A percentile compares a stretch with the other conserved stretches of the same genome.
Conservation (phyloP, 2,888 invertebrate genomes). For the Podotricha telesiphe region DNA sequence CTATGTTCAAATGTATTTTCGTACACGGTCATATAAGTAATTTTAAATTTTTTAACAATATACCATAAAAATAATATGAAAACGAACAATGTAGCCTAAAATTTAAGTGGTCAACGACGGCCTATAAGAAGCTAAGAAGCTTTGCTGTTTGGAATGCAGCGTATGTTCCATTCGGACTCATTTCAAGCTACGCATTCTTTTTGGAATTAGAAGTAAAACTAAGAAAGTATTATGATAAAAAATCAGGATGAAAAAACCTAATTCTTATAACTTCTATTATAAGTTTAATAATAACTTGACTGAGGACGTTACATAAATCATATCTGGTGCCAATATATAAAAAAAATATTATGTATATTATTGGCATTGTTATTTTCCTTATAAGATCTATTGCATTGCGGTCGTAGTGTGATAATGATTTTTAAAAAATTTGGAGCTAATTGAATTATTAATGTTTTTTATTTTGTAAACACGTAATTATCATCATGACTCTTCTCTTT, state of each 20-base stretch:
- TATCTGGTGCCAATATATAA: not conserved
- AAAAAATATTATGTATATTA: not conserved
- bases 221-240: constrained; percentile 29
- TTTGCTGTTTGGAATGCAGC: constrained; percentile 47
- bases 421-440: too few relatives aligned
- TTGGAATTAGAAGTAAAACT: constrained; percentile 47
- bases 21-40: constrained; percentile 64
- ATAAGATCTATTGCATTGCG: not conserved
- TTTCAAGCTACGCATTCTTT: constrained; percentile 50
- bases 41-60: constrained; percentile 71
- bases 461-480: not conserved
- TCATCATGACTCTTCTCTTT: not conserved
- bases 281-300: not conserved
- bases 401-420: too few relatives aligned
- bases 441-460: not conserved
- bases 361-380: not conserved
- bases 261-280: not conserved
- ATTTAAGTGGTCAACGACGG: constrained; percentile 58
- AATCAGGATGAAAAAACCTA: not conserved
- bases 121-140: constrained; percentile 48
- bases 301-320: not conserved
- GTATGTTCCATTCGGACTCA: constrained; percentile 45
- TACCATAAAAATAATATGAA: constrained; percentile 60
- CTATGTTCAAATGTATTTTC: constrained; percentile 72
- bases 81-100: constrained; percentile 65